Base-by-base conservation (phyloP, 2,888 invertebrate genomes). In the Pseudococcus viburni region DNA sequence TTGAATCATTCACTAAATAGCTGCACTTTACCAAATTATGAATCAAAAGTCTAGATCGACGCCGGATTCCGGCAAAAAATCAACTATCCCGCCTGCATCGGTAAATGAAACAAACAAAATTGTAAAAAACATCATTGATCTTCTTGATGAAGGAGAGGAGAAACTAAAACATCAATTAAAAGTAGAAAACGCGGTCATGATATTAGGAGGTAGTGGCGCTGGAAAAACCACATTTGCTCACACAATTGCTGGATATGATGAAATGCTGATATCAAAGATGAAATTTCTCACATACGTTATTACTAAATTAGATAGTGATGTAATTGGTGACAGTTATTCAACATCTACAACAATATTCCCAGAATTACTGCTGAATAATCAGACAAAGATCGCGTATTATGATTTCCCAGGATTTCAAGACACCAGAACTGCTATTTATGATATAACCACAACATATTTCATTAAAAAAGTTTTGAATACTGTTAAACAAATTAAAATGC, bases 381-480 rank as follows among this genome's bases (percentile, higher is more conserved):
- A 12, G 2, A 51, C 51, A 12, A 12, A 12, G 7, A 12, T 12
- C 3, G 51, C 90, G 0, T 73, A 73, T 22, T 15, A 19, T 19
- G 64, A 64, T 9, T 19, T 22, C 19, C 64, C 64, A 3, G 64
- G 64, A 64, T 64, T 64, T 5, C 1, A 7, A 2, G 64, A 64
- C 19, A 64, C 5, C 22, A n/a, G 68, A 26, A 17, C 5, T 1
- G 33, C 7, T 7, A 89, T 90, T 42, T 90, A 91, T 46, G 90
- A 90, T 64, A 90, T 90, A 64, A 90, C 90, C 7, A 85, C 90
- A 1, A 90, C 91, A 85, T 91, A 90, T 89, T 90, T 90, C 39
- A 90, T 90, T 90, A 91, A 91, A 89, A 90, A 90, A 80, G 91
- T 91, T 26, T 90, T 90, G 8, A 84, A 89, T 8, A 89, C 90